Evolutionary conservation across 2,797 vertebrate species (phyloP).

Genomic region (Sebastes glaucus): DNA sequence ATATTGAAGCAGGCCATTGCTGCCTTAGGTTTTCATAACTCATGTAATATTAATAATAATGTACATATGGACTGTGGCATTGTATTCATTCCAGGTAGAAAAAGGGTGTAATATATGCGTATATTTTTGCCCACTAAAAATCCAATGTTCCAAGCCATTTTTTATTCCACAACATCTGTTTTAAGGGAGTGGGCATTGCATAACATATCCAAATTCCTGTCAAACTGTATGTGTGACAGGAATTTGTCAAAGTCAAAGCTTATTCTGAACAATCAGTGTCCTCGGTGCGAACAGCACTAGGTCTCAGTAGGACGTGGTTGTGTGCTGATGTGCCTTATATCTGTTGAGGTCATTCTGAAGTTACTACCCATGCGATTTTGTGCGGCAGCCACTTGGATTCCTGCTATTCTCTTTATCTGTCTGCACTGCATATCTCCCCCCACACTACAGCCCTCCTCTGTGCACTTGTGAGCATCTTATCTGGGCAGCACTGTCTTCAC

Average conservation of each 20-base stretch:
- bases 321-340: neutral
- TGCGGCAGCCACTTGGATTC: constrained; percentile 11
- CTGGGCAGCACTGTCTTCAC: constrained; percentile 46
- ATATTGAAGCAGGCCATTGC: neutral
- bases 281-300: neutral
- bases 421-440: constrained; percentile 11
- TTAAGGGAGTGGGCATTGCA: neutral
- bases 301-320: neutral
- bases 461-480: constrained; percentile 47
- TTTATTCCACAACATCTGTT: neutral
- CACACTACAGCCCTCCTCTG: constrained; percentile 21
- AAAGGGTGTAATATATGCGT: neutral
- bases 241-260: no score
- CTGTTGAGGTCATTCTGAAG: constrained; percentile 22
- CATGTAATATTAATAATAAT: neutral
- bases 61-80: neutral
- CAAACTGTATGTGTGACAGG: neutral
- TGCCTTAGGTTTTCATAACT: neutral
- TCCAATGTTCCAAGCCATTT: neutral
- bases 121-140: neutral
- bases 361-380: neutral
- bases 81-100: neutral
- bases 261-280: neutral
- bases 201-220: neutral
- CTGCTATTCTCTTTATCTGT: constrained; percentile 32